Evolutionary conservation across 2,888 invertebrate genomes (phyloP).

Genomic region (Coenonympha arcania): DNA sequence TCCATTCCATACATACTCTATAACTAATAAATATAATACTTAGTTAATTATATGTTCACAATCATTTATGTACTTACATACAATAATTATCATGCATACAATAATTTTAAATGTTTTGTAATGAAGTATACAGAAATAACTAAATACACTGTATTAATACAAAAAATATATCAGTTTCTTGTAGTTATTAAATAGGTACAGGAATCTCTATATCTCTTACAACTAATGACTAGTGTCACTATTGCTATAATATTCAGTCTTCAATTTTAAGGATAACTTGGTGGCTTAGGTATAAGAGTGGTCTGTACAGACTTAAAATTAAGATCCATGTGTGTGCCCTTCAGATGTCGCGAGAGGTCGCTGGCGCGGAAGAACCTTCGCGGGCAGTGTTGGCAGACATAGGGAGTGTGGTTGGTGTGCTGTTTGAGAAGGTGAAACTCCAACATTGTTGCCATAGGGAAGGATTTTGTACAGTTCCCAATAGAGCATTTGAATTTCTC

Average conservation of each 20-base stretch:
- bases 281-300: constrained; percentile 12
- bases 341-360: constrained; percentile 59
- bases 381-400: constrained; percentile 58
- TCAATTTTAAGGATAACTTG: constrained; percentile 10
- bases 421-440: constrained; percentile 64
- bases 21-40: no score
- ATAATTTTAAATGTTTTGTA: no score
- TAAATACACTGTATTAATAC: neutral
- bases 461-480: constrained; percentile 55
- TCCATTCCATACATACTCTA: no score
- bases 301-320: constrained; percentile 32
- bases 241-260: constrained; percentile 15
- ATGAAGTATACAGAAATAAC: neutral
- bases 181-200: neutral
- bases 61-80: no score
- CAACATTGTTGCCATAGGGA: constrained; percentile 60
- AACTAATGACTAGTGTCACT: constrained; percentile 18
- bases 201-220: neutral
- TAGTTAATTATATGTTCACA: no score
- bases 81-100: no score
- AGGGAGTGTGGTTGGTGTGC: constrained; percentile 63
- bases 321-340: constrained; percentile 52
- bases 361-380: constrained; percentile 59
- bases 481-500: constrained; percentile 60
- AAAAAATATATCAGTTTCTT: neutral